Base-by-base conservation (phyloP, 2,797 vertebrate species). In the Intellagama lesueurii region DNA sequence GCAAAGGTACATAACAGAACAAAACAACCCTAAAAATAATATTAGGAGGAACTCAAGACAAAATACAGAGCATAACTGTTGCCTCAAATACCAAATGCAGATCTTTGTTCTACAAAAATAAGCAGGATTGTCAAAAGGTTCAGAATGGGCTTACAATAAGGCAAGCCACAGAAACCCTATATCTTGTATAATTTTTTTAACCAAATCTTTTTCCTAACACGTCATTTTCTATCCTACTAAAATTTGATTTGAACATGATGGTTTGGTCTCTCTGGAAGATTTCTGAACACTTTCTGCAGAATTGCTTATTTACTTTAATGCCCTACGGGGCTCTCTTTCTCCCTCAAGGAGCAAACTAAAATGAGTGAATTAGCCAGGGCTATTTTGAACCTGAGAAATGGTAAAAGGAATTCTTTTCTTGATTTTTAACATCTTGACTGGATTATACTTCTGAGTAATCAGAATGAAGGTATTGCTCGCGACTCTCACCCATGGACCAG, bases 81-180 rank as follows among this genome's bases (percentile, higher is more conserved):
- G 47, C n/a, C 14, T 19, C 83, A 93, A 28, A 19, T 73, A 70
- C 75, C 89, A 91, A 91, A 49, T 44, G 82, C 44, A 87, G 56
- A 90, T 84, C 22, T 52, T n/a, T 77, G 78, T 0, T 64, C 47
- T 91, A 93, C 28, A 88, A 86, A 92, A 91, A 52, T 77, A 92
- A 91, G 68, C 79, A 0, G 0, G 19, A 44, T 86, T 91, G 73
- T 89, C 72, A 93, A 75, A 91, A 26, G 24, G 47, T 76, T 40
- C 80, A 35, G 16, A 17, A 47, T 82, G 17, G 72, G 83, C 2
- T 19, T 68, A 9, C 68, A 28, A 77, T 89, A 83, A 70, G 73
- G 24, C 26, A 77, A 52, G 85, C 87, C 88, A 76, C 81, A n/a
- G 35, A 80, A 30, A 88, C 90, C 86, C 82, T 83, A 32, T 22